Conservation (phyloP, 2,888 invertebrate genomes). For the Nymphalis urticae region DNA sequence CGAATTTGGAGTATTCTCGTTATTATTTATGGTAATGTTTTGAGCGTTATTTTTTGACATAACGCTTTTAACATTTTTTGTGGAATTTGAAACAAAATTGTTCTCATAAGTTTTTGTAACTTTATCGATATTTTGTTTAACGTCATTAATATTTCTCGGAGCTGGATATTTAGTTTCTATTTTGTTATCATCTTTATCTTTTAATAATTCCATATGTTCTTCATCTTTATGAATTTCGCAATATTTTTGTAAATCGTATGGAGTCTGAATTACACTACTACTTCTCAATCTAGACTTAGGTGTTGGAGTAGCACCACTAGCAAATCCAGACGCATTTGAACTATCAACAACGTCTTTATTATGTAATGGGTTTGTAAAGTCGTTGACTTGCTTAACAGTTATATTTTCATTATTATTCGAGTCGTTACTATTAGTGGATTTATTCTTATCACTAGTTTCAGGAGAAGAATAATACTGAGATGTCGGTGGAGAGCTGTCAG, state of each 20-base stretch:
- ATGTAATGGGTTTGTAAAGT: constrained; percentile 65
- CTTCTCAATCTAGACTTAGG: constrained; percentile 73
- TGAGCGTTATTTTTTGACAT: constrained; percentile 54
- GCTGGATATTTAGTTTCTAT: constrained; percentile 58
- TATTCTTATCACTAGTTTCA: constrained; percentile 61
- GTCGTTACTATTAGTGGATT: constrained; percentile 69
- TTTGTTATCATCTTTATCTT: constrained; percentile 58
- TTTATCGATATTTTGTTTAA: constrained; percentile 54
- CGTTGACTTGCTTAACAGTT: constrained; percentile 70
- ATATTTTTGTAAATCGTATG: constrained; percentile 77
- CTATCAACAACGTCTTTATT: constrained; percentile 63
- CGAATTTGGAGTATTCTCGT: constrained; percentile 60
- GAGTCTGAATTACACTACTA: constrained; percentile 77
- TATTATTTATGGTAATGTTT: constrained; percentile 55
- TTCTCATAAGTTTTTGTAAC: constrained; percentile 50
- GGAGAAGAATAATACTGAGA: constrained; percentile 70
- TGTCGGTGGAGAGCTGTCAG: constrained; percentile 84
- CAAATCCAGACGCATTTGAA: constrained; percentile 49
- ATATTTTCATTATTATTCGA: constrained; percentile 75
- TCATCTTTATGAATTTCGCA: constrained; percentile 76
- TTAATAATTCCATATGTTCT: constrained; percentile 70
- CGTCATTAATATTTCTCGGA: constrained; percentile 62
- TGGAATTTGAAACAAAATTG: constrained; percentile 47
- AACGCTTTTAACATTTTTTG: constrained; percentile 50
- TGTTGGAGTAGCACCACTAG: constrained; percentile 53